Evolutionary conservation across 2,797 vertebrate genomes (phyloP).

Genomic region (Peromyscus eremicus): DNA sequence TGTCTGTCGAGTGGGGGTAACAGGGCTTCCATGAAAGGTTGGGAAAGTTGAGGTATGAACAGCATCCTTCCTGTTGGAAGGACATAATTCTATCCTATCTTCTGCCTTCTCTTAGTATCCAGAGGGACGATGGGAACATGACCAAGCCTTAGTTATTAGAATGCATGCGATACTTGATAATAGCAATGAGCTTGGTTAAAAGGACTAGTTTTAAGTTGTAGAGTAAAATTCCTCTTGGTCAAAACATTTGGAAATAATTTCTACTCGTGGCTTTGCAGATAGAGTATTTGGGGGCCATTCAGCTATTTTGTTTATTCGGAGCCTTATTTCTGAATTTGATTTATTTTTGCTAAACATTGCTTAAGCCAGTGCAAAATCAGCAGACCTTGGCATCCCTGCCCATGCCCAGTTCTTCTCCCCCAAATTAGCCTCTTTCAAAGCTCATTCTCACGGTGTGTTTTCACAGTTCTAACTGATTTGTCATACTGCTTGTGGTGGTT

Average conservation of each 20-base stretch:
- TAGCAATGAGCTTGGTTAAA: conserved; percentile 1
- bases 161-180: neutral
- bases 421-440: neutral
- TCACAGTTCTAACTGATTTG: neutral
- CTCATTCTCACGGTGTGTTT: neutral
- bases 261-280: neutral
- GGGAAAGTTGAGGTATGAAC: neutral
- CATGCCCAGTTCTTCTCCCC: neutral
- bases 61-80: neutral
- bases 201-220: neutral
- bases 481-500: neutral
- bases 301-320: neutral
- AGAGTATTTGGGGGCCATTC: neutral
- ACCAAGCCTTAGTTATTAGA: neutral
- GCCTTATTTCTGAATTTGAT: conserved; percentile 26
- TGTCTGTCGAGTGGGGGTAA: neutral
- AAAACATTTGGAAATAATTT: conserved; percentile 21
- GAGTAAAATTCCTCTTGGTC: neutral
- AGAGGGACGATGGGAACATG: neutral
- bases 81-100: neutral
- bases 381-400: neutral
- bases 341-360: neutral
- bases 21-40: neutral
- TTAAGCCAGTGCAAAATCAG: neutral
- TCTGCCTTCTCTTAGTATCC: neutral